Conservation (phyloP, 2,888 invertebrate species). For the Mycalesis mineus region DNA sequence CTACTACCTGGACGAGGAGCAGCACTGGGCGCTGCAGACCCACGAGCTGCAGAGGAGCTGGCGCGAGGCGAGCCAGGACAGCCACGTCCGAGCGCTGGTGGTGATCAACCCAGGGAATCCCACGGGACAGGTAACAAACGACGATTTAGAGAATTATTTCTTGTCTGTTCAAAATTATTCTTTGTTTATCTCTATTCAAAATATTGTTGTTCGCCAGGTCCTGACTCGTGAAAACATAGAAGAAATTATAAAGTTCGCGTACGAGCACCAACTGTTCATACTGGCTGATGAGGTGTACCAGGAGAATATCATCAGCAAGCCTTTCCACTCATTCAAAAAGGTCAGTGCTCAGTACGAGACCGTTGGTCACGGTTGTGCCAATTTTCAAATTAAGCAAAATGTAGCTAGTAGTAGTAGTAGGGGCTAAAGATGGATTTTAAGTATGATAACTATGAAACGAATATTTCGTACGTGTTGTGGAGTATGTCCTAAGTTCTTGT, state of each 20-base stretch:
- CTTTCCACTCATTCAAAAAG: conserved; percentile 96
- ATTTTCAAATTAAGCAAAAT: background rate
- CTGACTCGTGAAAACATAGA: conserved; percentile 91
- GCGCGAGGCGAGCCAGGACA: conserved; percentile 78
- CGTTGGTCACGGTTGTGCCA: too few relatives aligned
- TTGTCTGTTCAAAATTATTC: too few relatives aligned
- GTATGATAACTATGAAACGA: too few relatives aligned
- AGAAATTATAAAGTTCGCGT: conserved; percentile 92
- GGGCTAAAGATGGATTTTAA: too few relatives aligned
- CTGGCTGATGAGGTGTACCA: conserved; percentile 97
- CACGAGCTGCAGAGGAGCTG: conserved; percentile 85
- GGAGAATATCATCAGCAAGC: conserved; percentile 90
- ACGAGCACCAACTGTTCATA: conserved; percentile 89
- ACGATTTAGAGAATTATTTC: too few relatives aligned
- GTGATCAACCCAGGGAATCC: conserved; percentile 99
- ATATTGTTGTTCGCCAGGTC: conserved; percentile 77
- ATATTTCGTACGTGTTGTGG: too few relatives aligned
- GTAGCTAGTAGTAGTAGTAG: too few relatives aligned
- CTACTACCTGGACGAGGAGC: conserved; percentile 92
- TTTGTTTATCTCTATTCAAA: too few relatives aligned
- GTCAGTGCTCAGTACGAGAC: conserved; percentile 44
- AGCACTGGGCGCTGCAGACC: conserved; percentile 89
- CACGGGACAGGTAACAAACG: conserved; percentile 92
- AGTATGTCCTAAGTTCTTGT: too few relatives aligned
- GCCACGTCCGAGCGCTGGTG: conserved; percentile 89